Base-by-base conservation (phyloP, 2,797 vertebrate species). In the Phoxinus dragarum region DNA sequence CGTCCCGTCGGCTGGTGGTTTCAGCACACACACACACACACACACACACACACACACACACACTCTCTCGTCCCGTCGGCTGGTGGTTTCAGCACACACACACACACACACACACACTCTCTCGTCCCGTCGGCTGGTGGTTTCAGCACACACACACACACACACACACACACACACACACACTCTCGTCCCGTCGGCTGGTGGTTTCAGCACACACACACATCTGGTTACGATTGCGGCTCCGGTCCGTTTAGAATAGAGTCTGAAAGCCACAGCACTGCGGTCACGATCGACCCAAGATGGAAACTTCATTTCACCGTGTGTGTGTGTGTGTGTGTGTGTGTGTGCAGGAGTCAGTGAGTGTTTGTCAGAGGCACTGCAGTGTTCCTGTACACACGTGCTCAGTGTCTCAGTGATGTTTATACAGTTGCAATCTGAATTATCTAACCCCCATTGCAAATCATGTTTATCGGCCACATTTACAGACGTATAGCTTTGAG, bases 201-300 rank as follows among this genome's bases (percentile, higher is more conserved):
- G 93, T 40, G 90, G 92, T 77, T 38, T 59, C 64, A 79, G 90
- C 90, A 90, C 91, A 95, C 95, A 96, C 90, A 90, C 91, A 95
- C 95, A 96, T 96, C 93, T 96, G 94, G 94, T 97, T 97, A 93
- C 87, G 93, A 92, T 96, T 95, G 93, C 84, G 94, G 93, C 90
- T 91, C 2, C 92, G 86, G 94, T 95, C 93, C 93, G 93, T 96
- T 96, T 95, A 94, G 94, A 95, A 94, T 92, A 92, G 93, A 96
- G 94, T 92, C 91, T 93, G 94, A 95, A 95, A 94, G 90, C 92
- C 86, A 91, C 88, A 92, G 94, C 94, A 80, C n/a, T 94, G 95
- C 86, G 95, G 95, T 95, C 93, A 88, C 91, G 91, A 86, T 90
- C 90, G 21, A 75, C 88, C 73, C 42, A 88, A 91, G 91, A 92